Evolutionary conservation across 2,797 vertebrate species (phyloP).

Genomic region (Rhadinocentrus ornatus): DNA sequence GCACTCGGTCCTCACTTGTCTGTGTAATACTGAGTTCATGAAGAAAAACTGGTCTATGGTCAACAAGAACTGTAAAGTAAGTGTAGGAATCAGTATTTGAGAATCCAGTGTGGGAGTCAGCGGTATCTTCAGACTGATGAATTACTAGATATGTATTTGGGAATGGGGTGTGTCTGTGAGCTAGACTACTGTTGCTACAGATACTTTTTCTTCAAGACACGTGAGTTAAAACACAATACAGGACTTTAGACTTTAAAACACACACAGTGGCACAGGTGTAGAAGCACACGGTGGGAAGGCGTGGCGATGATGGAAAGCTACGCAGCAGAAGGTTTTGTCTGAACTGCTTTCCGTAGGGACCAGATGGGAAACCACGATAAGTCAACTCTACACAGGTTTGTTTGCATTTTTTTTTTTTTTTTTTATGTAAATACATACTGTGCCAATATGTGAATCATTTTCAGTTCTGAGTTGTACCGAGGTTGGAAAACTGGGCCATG

Average conservation of each 20-base stretch:
- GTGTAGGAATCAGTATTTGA: too few species aligned
- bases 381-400: slow-evolving; percentile 25
- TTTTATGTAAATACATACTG: background rate
- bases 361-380: slow-evolving; percentile 16
- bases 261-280: slow-evolving; percentile 16
- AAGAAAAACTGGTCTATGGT: too few species aligned
- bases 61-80: background rate
- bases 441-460: background rate
- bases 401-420: background rate
- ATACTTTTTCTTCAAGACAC: slow-evolving; percentile 37
- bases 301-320: background rate
- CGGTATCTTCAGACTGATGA: background rate
- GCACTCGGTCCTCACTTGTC: background rate
- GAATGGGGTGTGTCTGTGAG: slow-evolving; percentile 56
- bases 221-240: slow-evolving; percentile 36
- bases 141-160: slow-evolving; percentile 32
- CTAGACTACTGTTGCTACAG: slow-evolving; percentile 46
- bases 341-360: slow-evolving; percentile 17
- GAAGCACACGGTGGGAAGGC: slow-evolving; percentile 30
- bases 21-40: background rate
- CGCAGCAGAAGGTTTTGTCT: slow-evolving; percentile 19
- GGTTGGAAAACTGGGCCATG: background rate
- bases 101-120: background rate
- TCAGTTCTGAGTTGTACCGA: background rate
- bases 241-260: slow-evolving; percentile 62